Conservation (phyloP, 2,113 vertebrate species). For the Thalassoma bifasciatum region DNA sequence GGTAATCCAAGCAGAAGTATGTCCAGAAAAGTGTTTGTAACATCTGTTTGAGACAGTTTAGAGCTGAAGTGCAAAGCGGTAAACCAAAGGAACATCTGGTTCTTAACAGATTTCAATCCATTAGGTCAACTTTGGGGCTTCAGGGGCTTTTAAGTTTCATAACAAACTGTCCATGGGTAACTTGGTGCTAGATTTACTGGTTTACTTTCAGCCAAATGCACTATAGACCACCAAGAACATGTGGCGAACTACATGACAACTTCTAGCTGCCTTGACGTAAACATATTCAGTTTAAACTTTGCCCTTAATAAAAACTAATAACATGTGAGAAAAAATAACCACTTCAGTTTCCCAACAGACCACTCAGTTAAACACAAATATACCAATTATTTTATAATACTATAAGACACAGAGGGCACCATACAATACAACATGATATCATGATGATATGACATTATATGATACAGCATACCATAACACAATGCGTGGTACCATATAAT, state of each 20-base stretch:
- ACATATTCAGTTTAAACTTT: too few species aligned
- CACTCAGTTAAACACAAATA: too few species aligned
- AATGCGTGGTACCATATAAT: too few species aligned
- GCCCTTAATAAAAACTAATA: too few species aligned
- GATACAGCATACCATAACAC: too few species aligned
- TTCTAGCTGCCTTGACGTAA: background rate
- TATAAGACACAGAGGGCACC: too few species aligned
- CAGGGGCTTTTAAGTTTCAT: background rate
- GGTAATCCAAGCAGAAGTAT: conserved; percentile 45
- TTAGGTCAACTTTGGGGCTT: background rate
- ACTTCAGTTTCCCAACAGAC: too few species aligned
- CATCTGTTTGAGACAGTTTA: conserved; percentile 28
- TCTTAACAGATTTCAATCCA: background rate
- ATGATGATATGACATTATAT: too few species aligned
- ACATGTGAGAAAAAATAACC: too few species aligned
- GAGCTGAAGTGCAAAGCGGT: background rate
- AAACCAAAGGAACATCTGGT: conserved; percentile 23
- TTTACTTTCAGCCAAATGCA: background rate
- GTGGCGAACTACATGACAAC: background rate
- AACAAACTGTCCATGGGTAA: background rate
- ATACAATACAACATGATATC: too few species aligned
- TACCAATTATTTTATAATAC: too few species aligned
- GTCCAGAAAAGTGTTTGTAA: conserved; percentile 5
- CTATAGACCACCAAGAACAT: background rate
- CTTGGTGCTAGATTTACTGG: background rate